phyloP scores from a whole-genome alignment of 2,113 vertebrate species.

The Sminthopsis crassicaudata region DNA sequence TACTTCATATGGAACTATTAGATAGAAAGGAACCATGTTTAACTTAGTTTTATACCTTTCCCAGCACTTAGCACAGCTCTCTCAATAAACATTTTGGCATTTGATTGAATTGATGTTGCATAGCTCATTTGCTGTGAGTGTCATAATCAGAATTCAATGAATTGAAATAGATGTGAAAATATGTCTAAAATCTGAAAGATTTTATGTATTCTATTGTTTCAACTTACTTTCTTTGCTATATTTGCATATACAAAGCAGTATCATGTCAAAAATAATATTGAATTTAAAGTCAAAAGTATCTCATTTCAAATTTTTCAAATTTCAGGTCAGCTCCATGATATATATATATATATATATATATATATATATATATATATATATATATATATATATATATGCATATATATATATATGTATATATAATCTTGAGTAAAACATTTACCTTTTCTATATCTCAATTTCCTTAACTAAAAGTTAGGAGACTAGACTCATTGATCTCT shows the following conservation, averaged over 20 bases:
- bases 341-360: no score
- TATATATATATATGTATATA: no score
- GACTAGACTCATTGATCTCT: neutral
- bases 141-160: neutral
- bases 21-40: neutral
- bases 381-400: no score
- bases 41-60: neutral
- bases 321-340: neutral
- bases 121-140: neutral
- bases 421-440: neutral
- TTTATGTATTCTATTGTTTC: neutral
- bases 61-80: neutral
- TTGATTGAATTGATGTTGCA: neutral
- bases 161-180: neutral
- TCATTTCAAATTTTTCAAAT: neutral
- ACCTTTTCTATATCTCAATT: neutral
- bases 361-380: no score
- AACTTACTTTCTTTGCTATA: neutral
- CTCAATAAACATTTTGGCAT: neutral
- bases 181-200: neutral
- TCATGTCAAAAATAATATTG: neutral
- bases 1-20: neutral
- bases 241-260: neutral
- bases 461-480: neutral
- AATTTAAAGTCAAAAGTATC: neutral